These are phyloP conservation scores for Heteropelma amictum DNA, from an alignment of 2,888 invertebrate genomes.

Conservation along the genomic window DNA sequence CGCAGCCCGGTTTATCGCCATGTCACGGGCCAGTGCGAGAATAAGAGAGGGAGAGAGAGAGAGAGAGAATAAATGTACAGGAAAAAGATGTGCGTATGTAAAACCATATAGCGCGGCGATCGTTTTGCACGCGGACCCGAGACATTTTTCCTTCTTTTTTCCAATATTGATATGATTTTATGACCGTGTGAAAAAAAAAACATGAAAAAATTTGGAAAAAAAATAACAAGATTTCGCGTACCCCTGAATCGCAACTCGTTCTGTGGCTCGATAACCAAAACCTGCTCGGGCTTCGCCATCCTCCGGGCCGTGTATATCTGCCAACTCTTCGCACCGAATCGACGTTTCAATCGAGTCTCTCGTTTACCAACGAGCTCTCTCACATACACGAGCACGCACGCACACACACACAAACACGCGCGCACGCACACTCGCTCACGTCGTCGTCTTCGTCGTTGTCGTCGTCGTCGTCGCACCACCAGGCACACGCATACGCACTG, in stretches of 20 bases:
- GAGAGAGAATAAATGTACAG: neutral
- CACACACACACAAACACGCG: constrained; percentile 19
- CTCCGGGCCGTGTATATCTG: constrained; percentile 63
- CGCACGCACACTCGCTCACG: neutral
- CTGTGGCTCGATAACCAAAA: constrained; percentile 92
- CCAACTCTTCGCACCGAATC: constrained; percentile 21
- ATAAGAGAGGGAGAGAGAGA: neutral
- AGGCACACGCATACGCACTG: too few relatives aligned
- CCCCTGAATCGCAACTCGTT: constrained; percentile 94
- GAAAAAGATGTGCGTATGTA: neutral
- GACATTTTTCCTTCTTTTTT: neutral
- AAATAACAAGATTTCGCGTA: constrained; percentile 78
- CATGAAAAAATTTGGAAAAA: neutral
- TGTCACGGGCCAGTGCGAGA: constrained; percentile 24
- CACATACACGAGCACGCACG: constrained; percentile 9
- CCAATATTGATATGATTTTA: neutral
- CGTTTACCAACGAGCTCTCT: constrained; percentile 34
- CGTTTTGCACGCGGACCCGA: constrained; percentile 33
- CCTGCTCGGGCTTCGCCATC: constrained; percentile 87
- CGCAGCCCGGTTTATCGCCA: constrained; percentile 40
- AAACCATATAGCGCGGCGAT: constrained; percentile 17
- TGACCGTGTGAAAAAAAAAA: neutral
- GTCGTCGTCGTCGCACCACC: too few relatives aligned
- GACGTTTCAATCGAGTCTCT: constrained; percentile 42
- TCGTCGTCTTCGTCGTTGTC: neutral